These are phyloP conservation scores for Ichneumoninae sp. DNA, from an alignment of 2,888 invertebrate genomes.

Conservation along the genomic window DNA sequence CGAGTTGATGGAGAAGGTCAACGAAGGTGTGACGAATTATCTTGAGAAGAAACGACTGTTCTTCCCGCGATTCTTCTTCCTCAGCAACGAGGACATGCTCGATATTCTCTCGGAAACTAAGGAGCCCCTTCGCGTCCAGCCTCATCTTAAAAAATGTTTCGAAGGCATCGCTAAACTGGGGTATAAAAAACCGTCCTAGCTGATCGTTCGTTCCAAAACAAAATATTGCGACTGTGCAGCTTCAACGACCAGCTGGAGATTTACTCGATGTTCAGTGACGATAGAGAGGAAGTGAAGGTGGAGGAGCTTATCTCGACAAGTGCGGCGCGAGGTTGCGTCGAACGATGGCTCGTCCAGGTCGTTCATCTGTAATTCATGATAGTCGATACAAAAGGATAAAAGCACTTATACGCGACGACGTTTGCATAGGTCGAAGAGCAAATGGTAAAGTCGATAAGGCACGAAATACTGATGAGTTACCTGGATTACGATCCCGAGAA, in stretches of 20 bases:
- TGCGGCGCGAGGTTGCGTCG: constrained; percentile 92
- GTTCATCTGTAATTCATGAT: not conserved
- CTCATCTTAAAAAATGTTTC: constrained; percentile 94
- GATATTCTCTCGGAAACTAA: constrained; percentile 96
- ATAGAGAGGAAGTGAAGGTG: constrained; percentile 90
- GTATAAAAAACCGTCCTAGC: constrained; percentile 65
- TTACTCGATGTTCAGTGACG: constrained; percentile 91
- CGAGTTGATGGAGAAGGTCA: constrained; percentile 90
- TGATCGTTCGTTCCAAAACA: not conserved
- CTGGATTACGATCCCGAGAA: constrained; percentile 87
- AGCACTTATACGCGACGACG: not conserved
- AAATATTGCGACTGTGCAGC: constrained; percentile 64
- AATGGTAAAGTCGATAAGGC: constrained; percentile 90
- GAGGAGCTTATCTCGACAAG: constrained; percentile 88
- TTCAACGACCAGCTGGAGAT: constrained; percentile 91
- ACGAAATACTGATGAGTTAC: constrained; percentile 89
- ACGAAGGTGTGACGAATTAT: constrained; percentile 92
- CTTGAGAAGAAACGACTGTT: constrained; percentile 93
- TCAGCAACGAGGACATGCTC: constrained; percentile 96
- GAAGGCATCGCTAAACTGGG: constrained; percentile 92
- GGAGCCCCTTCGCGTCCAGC: constrained; percentile 93
- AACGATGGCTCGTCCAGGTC: constrained; percentile 91
- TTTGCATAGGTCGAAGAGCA: constrained; percentile 89
- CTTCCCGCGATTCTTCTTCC: constrained; percentile 95
- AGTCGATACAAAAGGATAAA: not conserved